Percentiles rank a stretch among this genome's conserved stretches.
Conservation (phyloP, 2,888 invertebrate species). For the Hydroisotoma schaefferi region DNA sequence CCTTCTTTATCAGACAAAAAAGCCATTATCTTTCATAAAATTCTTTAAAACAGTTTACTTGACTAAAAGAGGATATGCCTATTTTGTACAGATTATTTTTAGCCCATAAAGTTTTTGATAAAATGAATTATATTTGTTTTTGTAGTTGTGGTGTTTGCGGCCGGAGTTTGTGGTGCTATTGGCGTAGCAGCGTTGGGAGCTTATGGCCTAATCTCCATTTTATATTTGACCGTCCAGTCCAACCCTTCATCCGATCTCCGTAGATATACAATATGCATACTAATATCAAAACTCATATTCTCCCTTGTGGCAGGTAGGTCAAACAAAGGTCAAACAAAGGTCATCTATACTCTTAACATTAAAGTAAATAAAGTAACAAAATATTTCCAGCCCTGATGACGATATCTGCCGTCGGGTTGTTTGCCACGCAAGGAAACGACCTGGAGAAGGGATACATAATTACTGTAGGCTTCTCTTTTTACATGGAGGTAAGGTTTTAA, state of each 20-base stretch:
- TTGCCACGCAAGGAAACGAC: slow-evolving; percentile 82
- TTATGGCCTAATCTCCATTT: slow-evolving; percentile 73
- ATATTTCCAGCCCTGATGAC: slow-evolving; percentile 69
- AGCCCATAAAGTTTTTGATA: neutral
- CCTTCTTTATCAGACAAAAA: no score
- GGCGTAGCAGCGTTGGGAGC: slow-evolving; percentile 70
- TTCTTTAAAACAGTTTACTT: neutral
- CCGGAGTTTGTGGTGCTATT: slow-evolving; percentile 73
- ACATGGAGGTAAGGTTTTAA: slow-evolving; percentile 64
- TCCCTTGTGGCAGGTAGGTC: slow-evolving; percentile 73
- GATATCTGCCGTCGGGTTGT: slow-evolving; percentile 74
- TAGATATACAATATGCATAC: slow-evolving; percentile 55
- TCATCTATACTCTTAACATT: neutral
- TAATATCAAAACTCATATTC: slow-evolving; percentile 73
- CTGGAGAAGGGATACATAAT: slow-evolving; percentile 68
- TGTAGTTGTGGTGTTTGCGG: slow-evolving; percentile 75
- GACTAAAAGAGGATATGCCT: neutral
- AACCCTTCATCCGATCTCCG: slow-evolving; percentile 50
- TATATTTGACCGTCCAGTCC: slow-evolving; percentile 82
- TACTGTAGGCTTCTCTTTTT: slow-evolving; percentile 77
- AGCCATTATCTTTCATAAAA: no score
- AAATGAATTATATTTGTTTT: slow-evolving; percentile 35
- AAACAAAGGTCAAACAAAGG: neutral
- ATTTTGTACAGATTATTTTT: no score
- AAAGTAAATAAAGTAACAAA: neutral